These are phyloP conservation scores for Trachythela sp. DNA, from an alignment of 64 coral and sea anemone genomes.

Conservation along the genomic window DNA sequence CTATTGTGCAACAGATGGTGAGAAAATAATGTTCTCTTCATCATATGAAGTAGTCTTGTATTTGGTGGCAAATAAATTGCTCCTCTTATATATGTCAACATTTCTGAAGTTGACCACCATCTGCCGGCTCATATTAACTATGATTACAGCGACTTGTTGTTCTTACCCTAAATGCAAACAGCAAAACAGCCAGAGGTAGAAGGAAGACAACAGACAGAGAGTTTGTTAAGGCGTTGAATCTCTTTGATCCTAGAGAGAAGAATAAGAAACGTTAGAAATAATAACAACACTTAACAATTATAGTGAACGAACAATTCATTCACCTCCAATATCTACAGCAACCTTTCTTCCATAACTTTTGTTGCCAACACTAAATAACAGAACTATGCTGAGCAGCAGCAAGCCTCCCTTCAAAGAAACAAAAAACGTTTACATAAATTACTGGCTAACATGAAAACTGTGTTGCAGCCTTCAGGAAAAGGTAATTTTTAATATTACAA, in stretches of 20 bases:
- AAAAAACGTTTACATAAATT: too few relatives aligned
- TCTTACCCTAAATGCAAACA: conserved; percentile 68
- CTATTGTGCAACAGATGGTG: too few relatives aligned
- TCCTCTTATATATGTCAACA: too few relatives aligned
- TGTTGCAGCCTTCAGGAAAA: too few relatives aligned
- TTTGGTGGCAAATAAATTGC: too few relatives aligned
- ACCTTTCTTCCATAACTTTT: conserved; percentile 88
- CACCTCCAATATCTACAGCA: conserved; percentile 97
- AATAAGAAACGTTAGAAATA: neutral
- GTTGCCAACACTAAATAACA: conserved; percentile 83
- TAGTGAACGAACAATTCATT: neutral
- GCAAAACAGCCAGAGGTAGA: conserved; percentile 60
- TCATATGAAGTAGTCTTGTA: too few relatives aligned
- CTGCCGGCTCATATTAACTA: too few relatives aligned
- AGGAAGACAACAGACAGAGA: conserved; percentile 63
- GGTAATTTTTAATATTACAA: too few relatives aligned
- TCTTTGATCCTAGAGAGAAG: conserved; percentile 59
- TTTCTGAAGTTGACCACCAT: too few relatives aligned
- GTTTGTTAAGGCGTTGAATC: conserved; percentile 75
- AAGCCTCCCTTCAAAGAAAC: conserved; percentile 70
- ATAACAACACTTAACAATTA: too few relatives aligned
- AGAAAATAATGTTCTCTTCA: too few relatives aligned
- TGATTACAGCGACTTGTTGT: neutral
- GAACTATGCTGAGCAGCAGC: conserved; percentile 61
- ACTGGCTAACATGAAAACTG: too few relatives aligned